Evolutionary conservation across 2,888 invertebrate species (phyloP).

Genomic region (Sipha maydis): DNA sequence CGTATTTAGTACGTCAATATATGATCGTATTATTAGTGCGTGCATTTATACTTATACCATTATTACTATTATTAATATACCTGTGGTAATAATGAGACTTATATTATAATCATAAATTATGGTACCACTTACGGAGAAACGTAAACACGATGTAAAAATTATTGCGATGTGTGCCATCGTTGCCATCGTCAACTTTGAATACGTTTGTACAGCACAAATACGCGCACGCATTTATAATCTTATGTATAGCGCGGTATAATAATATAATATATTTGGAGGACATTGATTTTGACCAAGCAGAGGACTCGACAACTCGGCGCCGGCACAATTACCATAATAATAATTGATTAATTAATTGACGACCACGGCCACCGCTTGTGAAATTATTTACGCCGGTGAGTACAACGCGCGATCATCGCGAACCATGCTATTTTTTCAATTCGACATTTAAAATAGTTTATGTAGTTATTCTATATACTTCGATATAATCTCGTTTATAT

Average conservation of each 20-base stretch:
- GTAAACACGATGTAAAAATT: too few species aligned
- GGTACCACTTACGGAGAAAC: too few species aligned
- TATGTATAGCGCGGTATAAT: too few species aligned
- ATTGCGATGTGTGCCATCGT: background rate
- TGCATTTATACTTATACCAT: too few species aligned
- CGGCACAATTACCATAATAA: constrained; percentile 52
- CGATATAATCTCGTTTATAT: too few species aligned
- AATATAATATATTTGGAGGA: constrained; percentile 44
- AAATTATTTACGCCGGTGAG: constrained; percentile 53
- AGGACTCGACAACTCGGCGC: constrained; percentile 46
- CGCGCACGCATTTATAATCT: too few species aligned
- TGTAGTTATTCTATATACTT: too few species aligned
- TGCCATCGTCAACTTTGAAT: background rate
- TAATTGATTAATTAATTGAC: constrained; percentile 60
- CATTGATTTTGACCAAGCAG: constrained; percentile 53
- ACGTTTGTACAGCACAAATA: background rate
- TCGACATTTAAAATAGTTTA: background rate
- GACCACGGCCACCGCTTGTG: constrained; percentile 47
- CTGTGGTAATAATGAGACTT: too few species aligned
- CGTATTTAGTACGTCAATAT: too few species aligned
- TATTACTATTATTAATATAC: too few species aligned
- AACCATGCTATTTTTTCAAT: constrained; percentile 4
- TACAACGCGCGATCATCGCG: background rate
- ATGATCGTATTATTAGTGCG: too few species aligned
- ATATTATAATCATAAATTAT: too few species aligned